Evolutionary conservation across 30 jellyfish, hydroid and myxozoan species (phyloP).

Genomic region (Sanderia malayensis): DNA sequence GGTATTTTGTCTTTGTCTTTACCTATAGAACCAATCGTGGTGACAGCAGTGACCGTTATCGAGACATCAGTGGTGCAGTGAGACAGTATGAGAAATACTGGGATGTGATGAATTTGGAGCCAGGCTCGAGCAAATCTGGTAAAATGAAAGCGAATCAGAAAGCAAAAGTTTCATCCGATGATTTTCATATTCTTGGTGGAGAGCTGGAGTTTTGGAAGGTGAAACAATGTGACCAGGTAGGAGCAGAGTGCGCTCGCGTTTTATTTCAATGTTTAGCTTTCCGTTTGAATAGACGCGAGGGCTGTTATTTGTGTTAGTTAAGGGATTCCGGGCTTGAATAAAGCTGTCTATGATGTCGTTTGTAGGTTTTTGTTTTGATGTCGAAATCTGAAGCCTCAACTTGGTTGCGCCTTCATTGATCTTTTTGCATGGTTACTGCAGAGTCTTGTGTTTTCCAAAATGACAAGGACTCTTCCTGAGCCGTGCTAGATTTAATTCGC

Average conservation of each 20-base stretch:
- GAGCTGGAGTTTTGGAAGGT: conserved; percentile 54
- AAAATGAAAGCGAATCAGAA: conserved; percentile 14
- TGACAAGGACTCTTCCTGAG: neutral
- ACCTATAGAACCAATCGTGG: conserved; percentile 11
- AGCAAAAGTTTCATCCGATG: too few relatives aligned
- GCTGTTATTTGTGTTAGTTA: too few relatives aligned
- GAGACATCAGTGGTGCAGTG: conserved; percentile 38
- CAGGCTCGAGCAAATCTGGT: conserved; percentile 16
- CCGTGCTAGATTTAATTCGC: neutral
- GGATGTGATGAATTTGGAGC: conserved; percentile 44
- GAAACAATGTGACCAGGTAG: too few relatives aligned
- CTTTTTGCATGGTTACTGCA: neutral
- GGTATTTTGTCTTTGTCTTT: neutral
- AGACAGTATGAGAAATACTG: conserved; percentile 52
- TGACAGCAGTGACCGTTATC: conserved; percentile 14
- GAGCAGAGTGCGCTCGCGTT: too few relatives aligned
- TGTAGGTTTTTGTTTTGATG: too few relatives aligned
- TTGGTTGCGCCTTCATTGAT: too few relatives aligned
- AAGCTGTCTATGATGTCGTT: too few relatives aligned
- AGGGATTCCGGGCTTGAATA: too few relatives aligned
- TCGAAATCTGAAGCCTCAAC: too few relatives aligned
- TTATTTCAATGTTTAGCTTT: too few relatives aligned
- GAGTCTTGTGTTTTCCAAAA: neutral
- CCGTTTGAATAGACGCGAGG: too few relatives aligned
- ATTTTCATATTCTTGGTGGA: conserved; percentile 10